Conservation (phyloP, 2,113 vertebrate species). For the Paedocypris sp. region DNA sequence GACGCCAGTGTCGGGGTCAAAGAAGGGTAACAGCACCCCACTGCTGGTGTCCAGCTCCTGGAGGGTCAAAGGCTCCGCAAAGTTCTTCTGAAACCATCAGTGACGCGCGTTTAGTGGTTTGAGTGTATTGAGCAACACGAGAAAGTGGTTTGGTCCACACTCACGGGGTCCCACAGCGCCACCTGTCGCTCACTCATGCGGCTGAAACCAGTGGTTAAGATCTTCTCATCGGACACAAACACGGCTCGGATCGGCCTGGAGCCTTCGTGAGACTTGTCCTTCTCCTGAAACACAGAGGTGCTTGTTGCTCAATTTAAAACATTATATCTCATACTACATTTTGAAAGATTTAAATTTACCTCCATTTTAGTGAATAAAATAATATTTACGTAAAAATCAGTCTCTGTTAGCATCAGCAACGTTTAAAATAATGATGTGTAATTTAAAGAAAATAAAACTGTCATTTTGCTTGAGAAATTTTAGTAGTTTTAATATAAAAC, state of each 20-base stretch:
- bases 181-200: conserved; percentile 86
- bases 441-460: no score
- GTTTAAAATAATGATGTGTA: no score
- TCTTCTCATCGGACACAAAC: conserved; percentile 68
- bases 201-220: conserved; percentile 81
- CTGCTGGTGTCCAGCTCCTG: conserved; percentile 85
- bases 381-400: no score
- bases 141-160: conserved; percentile 25
- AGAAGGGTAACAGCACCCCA: conserved; percentile 80
- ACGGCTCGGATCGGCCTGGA: conserved; percentile 68
- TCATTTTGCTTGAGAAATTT: no score
- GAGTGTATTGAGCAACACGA: neutral
- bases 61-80: conserved; percentile 67
- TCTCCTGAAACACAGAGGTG: conserved; percentile 64
- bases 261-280: conserved; percentile 76
- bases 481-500: no score
- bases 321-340: no score
- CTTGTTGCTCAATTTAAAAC: no score
- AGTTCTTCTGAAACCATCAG: conserved; percentile 57
- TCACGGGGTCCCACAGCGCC: conserved; percentile 82
- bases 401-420: no score
- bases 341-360: no score
- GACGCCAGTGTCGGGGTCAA: conserved; percentile 76
- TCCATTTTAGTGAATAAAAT: no score
- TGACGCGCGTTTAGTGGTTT: neutral